Conservation (phyloP, 2,888 invertebrate species). For the Coleophora deauratella region DNA sequence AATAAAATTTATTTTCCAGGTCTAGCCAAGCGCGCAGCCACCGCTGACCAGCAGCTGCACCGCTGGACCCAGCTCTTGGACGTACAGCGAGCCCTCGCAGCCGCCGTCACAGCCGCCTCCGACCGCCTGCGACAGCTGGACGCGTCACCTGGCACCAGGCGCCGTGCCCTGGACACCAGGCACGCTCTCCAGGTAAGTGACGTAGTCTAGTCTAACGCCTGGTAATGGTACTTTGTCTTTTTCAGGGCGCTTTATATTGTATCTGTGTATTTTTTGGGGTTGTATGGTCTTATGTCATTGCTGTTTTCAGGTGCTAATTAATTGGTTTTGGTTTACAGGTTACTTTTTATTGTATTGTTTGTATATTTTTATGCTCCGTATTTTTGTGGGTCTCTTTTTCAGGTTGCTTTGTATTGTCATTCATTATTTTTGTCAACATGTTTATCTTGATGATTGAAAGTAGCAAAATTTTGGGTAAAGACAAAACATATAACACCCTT, state of each 20-base stretch:
- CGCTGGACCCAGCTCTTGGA: conserved; percentile 87
- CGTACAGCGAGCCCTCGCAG: conserved; percentile 80
- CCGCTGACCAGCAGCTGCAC: conserved; percentile 71
- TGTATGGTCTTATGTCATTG: background rate
- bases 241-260: background rate
- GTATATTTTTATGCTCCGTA: too few species aligned
- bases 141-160: conserved; percentile 81
- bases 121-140: conserved; percentile 87
- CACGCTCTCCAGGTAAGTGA: conserved; percentile 78
- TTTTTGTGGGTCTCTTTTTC: too few species aligned
- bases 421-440: too few species aligned
- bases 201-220: background rate
- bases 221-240: background rate
- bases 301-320: background rate
- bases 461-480: too few species aligned
- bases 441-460: too few species aligned
- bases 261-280: background rate
- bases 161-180: conserved; percentile 82
- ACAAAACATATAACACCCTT: too few species aligned
- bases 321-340: background rate
- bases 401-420: too few species aligned
- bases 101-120: conserved; percentile 79
- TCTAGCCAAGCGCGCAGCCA: conserved; percentile 76
- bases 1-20: conserved; percentile 23
- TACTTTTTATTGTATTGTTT: too few species aligned